Conservation (phyloP, 2,888 invertebrate genomes). For the Heteromyza rotundicornis region DNA sequence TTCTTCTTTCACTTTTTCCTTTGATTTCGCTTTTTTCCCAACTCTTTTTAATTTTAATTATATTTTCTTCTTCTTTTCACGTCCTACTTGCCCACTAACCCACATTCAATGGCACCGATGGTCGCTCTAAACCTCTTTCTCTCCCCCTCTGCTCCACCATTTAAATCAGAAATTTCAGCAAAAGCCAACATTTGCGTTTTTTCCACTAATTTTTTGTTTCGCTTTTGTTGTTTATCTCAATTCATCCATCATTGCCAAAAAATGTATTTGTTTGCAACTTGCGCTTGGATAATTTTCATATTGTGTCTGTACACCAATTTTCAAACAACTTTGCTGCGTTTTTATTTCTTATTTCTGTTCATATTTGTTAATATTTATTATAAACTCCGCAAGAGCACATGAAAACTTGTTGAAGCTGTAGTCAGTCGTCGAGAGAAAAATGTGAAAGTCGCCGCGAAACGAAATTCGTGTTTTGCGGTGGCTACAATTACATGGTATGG, state of each 20-base stretch:
- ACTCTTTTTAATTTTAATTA: no score
- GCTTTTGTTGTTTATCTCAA: neutral
- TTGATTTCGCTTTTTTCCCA: neutral
- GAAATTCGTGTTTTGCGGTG: neutral
- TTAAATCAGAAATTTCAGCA: no score
- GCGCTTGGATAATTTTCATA: neutral
- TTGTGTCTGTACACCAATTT: neutral
- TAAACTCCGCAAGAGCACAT: neutral
- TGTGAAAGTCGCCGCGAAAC: constrained; percentile 24
- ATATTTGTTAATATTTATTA: neutral
- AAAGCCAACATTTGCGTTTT: no score
- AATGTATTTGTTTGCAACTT: neutral
- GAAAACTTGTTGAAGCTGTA: constrained; percentile 9
- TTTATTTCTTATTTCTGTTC: no score
- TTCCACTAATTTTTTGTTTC: neutral
- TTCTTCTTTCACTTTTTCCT: neutral
- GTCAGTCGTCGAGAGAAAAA: constrained; percentile 17
- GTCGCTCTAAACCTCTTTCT: no score
- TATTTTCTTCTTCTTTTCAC: constrained; percentile 11
- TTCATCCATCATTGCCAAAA: constrained; percentile 8
- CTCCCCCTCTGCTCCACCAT: no score
- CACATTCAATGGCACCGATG: neutral
- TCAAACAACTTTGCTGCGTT: no score
- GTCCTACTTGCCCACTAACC: constrained; percentile 23
- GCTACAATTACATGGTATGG: no score